These are phyloP conservation scores for Loriculus beryllinus DNA, from an alignment of 2,797 vertebrate genomes.

Conservation along the genomic window DNA sequence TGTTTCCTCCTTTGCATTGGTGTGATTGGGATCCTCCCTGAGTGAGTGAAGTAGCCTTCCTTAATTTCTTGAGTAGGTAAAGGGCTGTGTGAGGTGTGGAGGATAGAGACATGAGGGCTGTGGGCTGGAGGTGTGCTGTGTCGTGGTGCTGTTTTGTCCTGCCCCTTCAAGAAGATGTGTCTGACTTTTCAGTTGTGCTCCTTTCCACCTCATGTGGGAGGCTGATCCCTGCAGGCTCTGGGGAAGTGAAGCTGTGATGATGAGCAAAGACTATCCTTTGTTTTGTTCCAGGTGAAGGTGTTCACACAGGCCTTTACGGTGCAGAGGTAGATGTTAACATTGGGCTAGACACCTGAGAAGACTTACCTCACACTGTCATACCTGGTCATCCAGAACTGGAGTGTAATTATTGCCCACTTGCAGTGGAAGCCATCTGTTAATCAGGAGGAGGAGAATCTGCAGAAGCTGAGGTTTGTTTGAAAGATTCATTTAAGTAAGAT, in stretches of 20 bases:
- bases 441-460: constrained; percentile 74
- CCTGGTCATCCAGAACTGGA: constrained; percentile 78
- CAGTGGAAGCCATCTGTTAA: constrained; percentile 81
- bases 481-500: neutral
- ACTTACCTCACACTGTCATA: constrained; percentile 80
- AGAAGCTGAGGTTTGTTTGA: constrained; percentile 73
- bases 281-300: constrained; percentile 78
- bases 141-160: fast-evolving
- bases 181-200: neutral
- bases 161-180: neutral
- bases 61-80: too few relatives aligned
- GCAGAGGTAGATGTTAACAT: constrained; percentile 78
- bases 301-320: constrained; percentile 77
- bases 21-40: neutral
- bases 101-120: too few relatives aligned
- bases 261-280: neutral
- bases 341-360: constrained; percentile 77
- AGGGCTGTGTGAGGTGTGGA: neutral
- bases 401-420: constrained; percentile 80
- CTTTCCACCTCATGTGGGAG: neutral
- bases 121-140: neutral
- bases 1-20: neutral
- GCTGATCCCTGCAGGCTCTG: neutral
- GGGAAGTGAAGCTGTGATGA: too few relatives aligned
- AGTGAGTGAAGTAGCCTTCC: neutral